Evolutionary conservation across 2,888 invertebrate species (phyloP).

Genomic region (Parnassius apollo): DNA sequence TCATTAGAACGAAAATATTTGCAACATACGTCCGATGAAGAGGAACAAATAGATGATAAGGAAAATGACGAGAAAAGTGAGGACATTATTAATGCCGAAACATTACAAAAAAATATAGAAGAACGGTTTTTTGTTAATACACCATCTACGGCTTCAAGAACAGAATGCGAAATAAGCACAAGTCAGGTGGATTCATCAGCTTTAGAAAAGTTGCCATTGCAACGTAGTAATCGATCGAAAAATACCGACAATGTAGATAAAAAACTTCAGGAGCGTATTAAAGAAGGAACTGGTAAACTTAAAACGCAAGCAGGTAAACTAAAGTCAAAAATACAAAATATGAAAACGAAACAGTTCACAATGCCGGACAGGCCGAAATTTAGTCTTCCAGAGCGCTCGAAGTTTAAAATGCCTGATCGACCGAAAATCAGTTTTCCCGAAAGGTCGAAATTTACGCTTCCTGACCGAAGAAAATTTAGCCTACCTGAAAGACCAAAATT

Average conservation of each 20-base stretch:
- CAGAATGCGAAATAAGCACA: slow-evolving; percentile 84
- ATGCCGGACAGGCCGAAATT: slow-evolving; percentile 81
- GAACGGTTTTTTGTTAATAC: slow-evolving; percentile 82
- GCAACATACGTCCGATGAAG: slow-evolving; percentile 76
- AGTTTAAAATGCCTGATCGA: slow-evolving; percentile 73
- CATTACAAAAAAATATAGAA: slow-evolving; percentile 83
- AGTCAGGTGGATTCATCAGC: slow-evolving; percentile 85
- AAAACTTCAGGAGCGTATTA: slow-evolving; percentile 84
- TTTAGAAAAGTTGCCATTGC: slow-evolving; percentile 83
- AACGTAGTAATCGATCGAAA: slow-evolving; percentile 79
- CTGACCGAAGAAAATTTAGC: slow-evolving; percentile 84
- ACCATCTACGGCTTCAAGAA: slow-evolving; percentile 82
- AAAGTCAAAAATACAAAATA: slow-evolving; percentile 83
- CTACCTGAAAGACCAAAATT: slow-evolving; percentile 83
- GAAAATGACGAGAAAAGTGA: slow-evolving; percentile 54
- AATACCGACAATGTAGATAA: slow-evolving; percentile 74
- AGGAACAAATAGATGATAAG: slow-evolving; percentile 62
- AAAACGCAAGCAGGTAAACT: slow-evolving; percentile 87
- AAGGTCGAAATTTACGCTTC: slow-evolving; percentile 79
- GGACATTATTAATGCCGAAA: slow-evolving; percentile 67
- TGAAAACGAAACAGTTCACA: slow-evolving; percentile 80
- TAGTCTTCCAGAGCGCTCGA: slow-evolving; percentile 80
- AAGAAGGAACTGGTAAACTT: slow-evolving; percentile 85
- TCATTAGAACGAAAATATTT: slow-evolving; percentile 72
- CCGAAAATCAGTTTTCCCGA: slow-evolving; percentile 81